Conservation (phyloP, 2,797 vertebrate genomes). For the Galaxias olidus region DNA sequence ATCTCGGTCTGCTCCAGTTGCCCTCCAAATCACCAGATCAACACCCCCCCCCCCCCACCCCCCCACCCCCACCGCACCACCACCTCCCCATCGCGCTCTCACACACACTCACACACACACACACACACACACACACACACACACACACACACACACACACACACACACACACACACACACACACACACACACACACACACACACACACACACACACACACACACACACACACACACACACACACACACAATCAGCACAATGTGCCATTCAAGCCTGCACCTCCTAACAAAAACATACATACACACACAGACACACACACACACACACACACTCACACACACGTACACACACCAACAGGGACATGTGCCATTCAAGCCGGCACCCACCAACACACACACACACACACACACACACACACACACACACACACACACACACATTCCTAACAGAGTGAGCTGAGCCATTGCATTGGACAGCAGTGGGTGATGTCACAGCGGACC, state of each 20-base stretch:
- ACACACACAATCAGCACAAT: conserved; percentile 2
- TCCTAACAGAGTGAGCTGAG: neutral
- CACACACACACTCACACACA: neutral
- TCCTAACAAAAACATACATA: neutral
- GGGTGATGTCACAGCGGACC: no score
- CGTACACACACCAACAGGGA: neutral
- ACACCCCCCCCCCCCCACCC: conserved; percentile 36
- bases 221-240: conserved; percentile 14
- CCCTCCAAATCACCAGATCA: conserved; percentile 68
- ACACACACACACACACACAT: conserved; percentile 30
- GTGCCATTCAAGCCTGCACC: no score
- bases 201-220: neutral
- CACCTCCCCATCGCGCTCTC: no score
- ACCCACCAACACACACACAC: neutral
- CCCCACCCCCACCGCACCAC: neutral
- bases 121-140: conserved; percentile 17
- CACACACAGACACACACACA: neutral
- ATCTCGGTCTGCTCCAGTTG: conserved; percentile 64
- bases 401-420: conserved; percentile 11
- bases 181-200: neutral
- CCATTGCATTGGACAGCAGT: no score
- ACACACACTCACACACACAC: neutral
- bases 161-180: neutral
- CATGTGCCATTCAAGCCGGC: no score
- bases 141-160: conserved; percentile 2